Conservation (phyloP, 2,113 vertebrate genomes). For the Fulica atra region DNA sequence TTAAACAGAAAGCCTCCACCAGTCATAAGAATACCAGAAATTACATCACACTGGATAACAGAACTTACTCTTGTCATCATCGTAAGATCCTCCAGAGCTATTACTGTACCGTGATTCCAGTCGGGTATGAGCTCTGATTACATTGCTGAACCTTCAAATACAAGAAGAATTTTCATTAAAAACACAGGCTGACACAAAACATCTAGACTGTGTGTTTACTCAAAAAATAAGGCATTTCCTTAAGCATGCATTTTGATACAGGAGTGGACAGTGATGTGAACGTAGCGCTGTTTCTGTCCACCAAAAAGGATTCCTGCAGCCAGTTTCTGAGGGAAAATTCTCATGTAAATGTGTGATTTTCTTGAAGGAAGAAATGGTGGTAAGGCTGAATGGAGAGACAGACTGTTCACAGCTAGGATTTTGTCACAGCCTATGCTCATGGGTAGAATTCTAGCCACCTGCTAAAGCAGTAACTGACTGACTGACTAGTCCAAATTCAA, state of each 20-base stretch:
- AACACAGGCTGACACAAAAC: not conserved
- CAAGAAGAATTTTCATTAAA: conserved; percentile 4
- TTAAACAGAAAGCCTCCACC: not conserved
- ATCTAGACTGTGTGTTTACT: not conserved
- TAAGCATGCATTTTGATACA: not conserved
- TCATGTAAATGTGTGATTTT: not conserved
- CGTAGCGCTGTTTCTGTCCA: not conserved
- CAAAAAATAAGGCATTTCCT: not conserved
- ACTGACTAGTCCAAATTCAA: not conserved
- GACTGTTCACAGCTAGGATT: not conserved
- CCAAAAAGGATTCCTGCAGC: not conserved
- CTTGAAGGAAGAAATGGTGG: not conserved
- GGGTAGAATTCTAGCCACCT: not conserved
- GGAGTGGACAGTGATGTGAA: not conserved
- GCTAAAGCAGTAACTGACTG: not conserved
- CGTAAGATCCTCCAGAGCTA: conserved; percentile 96
- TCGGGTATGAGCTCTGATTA: conserved; percentile 91
- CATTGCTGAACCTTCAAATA: conserved; percentile 82
- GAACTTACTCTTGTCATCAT: conserved; percentile 95
- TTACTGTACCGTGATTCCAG: conserved; percentile 99
- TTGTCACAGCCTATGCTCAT: not conserved
- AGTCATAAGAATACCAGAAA: not conserved
- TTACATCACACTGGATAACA: not conserved
- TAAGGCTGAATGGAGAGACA: not conserved
- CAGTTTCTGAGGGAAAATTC: not conserved